A percentile compares a stretch with the other conserved stretches of the same genome.
Evolutionary conservation across 2,888 invertebrate genomes (phyloP).

Genomic region (Diabrotica balteata): DNA sequence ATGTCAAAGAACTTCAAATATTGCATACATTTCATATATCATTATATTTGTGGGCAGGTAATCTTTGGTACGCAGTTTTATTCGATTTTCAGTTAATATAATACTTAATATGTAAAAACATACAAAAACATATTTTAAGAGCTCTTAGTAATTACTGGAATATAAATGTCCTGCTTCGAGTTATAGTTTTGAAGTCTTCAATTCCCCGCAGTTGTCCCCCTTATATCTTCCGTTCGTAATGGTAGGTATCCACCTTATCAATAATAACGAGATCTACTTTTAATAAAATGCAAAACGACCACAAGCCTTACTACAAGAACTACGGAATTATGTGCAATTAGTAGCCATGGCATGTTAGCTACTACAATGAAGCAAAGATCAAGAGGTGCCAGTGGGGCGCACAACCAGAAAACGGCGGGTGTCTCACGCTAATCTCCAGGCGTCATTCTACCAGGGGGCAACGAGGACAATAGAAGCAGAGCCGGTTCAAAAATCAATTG

Average conservation of each 20-base stretch:
- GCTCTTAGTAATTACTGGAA: too few species aligned
- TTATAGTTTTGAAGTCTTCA: too few species aligned
- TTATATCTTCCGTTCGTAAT: too few species aligned
- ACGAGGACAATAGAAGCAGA: conserved; percentile 29
- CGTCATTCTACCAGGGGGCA: conserved; percentile 28
- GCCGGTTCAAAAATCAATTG: conserved; percentile 18
- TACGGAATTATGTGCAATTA: conserved; percentile 33
- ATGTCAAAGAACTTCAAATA: too few species aligned
- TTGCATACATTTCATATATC: too few species aligned
- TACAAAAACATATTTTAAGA: too few species aligned
- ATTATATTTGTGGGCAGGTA: too few species aligned
- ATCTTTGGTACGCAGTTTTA: too few species aligned
- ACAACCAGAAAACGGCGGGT: conserved; percentile 29
- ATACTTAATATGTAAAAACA: too few species aligned
- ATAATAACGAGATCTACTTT: conserved; percentile 18
- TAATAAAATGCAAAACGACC: conserved; percentile 19
- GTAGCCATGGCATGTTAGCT: conserved; percentile 35
- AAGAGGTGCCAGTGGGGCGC: conserved; percentile 30
- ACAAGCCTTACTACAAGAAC: conserved; percentile 18
- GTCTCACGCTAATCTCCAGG: conserved; percentile 41
- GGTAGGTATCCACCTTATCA: conserved; percentile 1
- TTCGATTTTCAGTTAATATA: too few species aligned
- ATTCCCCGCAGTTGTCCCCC: too few species aligned
- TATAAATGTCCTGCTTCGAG: too few species aligned
- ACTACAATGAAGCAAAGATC: conserved; percentile 35